Evolutionary conservation across 2,113 vertebrate genomes (phyloP).

Genomic region (Raphicerus campestris): DNA sequence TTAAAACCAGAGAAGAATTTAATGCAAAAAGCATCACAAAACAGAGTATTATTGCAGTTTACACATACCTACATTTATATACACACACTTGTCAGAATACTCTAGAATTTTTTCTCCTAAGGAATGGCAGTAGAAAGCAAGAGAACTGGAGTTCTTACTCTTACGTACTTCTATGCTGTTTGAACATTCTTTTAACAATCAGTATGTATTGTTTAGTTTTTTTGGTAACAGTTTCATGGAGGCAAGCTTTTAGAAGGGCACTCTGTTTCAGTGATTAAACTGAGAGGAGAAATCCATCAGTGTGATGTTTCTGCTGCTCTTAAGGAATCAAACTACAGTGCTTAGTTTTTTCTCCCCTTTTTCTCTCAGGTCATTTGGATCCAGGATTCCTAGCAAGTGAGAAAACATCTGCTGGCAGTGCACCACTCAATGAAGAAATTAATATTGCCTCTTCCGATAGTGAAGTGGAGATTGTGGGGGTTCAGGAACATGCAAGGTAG

Average conservation of each 20-base stretch:
- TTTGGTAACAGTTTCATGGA: background rate
- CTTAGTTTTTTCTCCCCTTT: slow-evolving; percentile 51
- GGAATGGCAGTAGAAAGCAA: background rate
- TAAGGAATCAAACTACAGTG: slow-evolving; percentile 26
- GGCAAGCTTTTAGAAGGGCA: background rate
- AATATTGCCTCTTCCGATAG: slow-evolving; percentile 93
- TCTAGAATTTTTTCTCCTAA: background rate
- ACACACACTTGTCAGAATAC: background rate
- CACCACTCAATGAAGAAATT: slow-evolving; percentile 89
- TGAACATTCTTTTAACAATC: background rate
- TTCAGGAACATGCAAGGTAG: slow-evolving; percentile 95
- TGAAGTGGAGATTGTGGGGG: slow-evolving; percentile 96
- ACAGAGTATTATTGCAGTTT: background rate
- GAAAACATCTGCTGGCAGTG: slow-evolving; percentile 75
- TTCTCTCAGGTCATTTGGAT: slow-evolving; percentile 86
- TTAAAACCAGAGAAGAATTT: slow-evolving; percentile 29
- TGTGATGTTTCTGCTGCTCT: background rate
- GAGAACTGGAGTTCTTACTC: background rate
- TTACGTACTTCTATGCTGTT: background rate
- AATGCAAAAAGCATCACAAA: background rate
- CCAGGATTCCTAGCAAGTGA: slow-evolving; percentile 84
- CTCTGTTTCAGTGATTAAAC: background rate
- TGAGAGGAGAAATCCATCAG: background rate
- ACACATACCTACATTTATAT: background rate
- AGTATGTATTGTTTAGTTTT: background rate